phyloP scores from a whole-genome alignment of 1,140 invertebrate species.

The Subanguina moxae region DNA sequence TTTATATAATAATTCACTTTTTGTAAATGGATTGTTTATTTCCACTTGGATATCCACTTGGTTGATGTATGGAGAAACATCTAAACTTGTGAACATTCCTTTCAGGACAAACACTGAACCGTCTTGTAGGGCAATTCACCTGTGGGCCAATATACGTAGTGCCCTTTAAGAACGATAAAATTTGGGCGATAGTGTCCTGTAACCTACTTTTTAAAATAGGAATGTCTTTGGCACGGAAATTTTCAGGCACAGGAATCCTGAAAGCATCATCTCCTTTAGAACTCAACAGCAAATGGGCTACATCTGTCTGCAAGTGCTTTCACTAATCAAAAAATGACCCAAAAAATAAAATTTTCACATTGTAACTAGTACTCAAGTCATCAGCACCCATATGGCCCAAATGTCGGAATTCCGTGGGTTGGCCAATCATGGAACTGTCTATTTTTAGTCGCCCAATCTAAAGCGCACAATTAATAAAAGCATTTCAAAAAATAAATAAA shows the following conservation, averaged over 20 bases:
- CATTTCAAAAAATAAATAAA: too few relatives aligned
- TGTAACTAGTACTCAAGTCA: conserved; percentile 63
- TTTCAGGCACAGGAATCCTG: conserved; percentile 63
- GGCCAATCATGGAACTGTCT: conserved; percentile 85
- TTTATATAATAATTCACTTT: too few relatives aligned
- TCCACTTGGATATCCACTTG: too few relatives aligned
- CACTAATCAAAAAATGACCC: neutral
- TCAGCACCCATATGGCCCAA: conserved; percentile 85
- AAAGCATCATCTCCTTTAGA: conserved; percentile 80
- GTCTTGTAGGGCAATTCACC: too few relatives aligned
- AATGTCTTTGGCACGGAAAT: conserved; percentile 40
- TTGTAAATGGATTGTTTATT: too few relatives aligned
- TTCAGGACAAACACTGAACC: too few relatives aligned
- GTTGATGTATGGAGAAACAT: too few relatives aligned
- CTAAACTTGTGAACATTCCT: too few relatives aligned
- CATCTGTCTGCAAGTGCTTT: conserved; percentile 10
- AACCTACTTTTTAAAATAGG: conserved; percentile 18
- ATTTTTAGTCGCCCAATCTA: conserved; percentile 70
- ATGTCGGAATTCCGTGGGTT: conserved; percentile 83
- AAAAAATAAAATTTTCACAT: conserved; percentile 7
- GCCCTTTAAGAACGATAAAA: too few relatives aligned
- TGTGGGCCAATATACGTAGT: too few relatives aligned
- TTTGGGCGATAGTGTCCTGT: too few relatives aligned
- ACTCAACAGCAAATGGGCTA: conserved; percentile 71
- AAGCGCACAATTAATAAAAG: conserved; percentile 8